Base-by-base conservation (phyloP, 2,797 vertebrate species). In the Tarsius wallacei region DNA sequence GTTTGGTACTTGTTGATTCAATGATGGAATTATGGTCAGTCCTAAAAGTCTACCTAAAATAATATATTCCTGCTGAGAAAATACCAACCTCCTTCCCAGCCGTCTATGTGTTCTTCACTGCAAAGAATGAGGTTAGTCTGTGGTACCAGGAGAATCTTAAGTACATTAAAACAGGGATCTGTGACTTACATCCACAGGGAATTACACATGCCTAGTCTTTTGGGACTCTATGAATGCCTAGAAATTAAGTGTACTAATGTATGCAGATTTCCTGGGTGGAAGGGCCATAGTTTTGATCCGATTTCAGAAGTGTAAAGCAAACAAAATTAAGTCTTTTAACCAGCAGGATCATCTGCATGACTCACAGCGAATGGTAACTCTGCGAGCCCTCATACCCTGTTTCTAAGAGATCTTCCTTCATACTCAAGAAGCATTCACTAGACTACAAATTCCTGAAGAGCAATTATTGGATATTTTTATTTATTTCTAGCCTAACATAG, bases 1-100 rank as follows among this genome's bases (percentile, higher is more conserved):
- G 51, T 63, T 95, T 96, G 57, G 28, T 31, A 95, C 70, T 95
- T 93, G 82, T 95, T 85, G 61, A 91, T 51, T 96, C 70, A 53
- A 7, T 93, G 91, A 36, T 94, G 63, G 78, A 86, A 24, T 87
- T 92, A 66, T 0, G n/a, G 21, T 70, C 51, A 71, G 17, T 90
- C 68, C 53, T 86, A 59, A 94, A 91, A 64, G 55, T 68, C 78
- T 82, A 57, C 26, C 36, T 89, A 17, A 90, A 90, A 70, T 64
- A 70, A 57, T 82, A 36, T 59, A 11, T 55, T 55, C 42, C 81
- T 90, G 64, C 77, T 77, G 8, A 93, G 61, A 93, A 96, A 84
- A 83, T 78, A 74, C 66, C 49, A 76, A 7, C 11, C 31, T 74
- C 36, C 49, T 61, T 61, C 70, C 55, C 21, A 66, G 24, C 51